Evolutionary conservation across 92 coral and sea anemone species (phyloP), one percentile per base, ranked within the genome.

Genomic region (Virgularia gustaviana): DNA sequence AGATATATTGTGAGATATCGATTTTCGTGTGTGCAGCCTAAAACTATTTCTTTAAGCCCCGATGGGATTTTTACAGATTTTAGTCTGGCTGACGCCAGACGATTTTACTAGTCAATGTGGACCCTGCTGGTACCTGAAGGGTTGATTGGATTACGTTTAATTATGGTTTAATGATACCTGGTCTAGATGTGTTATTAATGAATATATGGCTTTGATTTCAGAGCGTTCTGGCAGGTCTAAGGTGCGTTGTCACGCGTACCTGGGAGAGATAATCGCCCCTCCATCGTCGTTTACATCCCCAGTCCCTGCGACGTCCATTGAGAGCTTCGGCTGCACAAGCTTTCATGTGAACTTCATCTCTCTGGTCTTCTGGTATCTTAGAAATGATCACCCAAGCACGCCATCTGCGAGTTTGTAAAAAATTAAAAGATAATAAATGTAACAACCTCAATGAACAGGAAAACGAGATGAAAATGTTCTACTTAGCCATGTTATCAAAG

Each of bases 231-330:
- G 12, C 31, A 2, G 13, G 11, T 19, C 12, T 19, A 2, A 8
- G 19, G 4, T 59, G 5, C 9, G 23, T 7, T 3, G 3, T 23
- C 23, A 59, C 38, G 38, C 64, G 23, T 77, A 92, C 98, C 84
- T 51, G 59, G 2, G 88, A 79, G 23, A 92, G 71, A 65, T 92
- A 92, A 83, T 92, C 95, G 29, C 98, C 98, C 65, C 63, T 73
- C 98, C 98, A 92, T n/a, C 87, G 83, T 10, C 84, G 73, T 30
- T 62, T 80, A 43, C 88, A 60, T 33, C 88, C 96, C 98, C 98
- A 92, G 78, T 81, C 86, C 77, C 71, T 77, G 31, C 98, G 87
- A 81, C 83, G 84, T 32, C 86, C 86, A 65, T 85, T 70, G 79
- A 92, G 80, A 29, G 94, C 90, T 68, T 87, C 90, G 42, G 78